These are phyloP conservation scores for Nanorana parkeri DNA, from an alignment of 2,113 vertebrate species.

Conservation along the genomic window DNA sequence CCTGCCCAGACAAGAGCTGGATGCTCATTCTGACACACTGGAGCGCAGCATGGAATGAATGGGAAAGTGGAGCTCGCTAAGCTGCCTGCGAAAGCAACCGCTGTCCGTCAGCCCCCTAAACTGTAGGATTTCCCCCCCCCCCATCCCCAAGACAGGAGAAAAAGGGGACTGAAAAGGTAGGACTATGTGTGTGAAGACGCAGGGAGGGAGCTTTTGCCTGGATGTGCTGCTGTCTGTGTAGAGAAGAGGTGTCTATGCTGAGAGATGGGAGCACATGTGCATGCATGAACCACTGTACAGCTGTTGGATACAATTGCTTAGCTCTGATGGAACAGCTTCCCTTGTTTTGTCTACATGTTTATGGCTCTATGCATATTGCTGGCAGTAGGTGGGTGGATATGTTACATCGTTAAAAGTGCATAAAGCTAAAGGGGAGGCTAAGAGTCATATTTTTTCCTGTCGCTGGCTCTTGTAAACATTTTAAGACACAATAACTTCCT, in stretches of 20 bases:
- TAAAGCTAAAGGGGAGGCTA: constrained; percentile 1
- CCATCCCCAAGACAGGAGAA: constrained; percentile 5
- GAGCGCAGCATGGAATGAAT: constrained; percentile 35
- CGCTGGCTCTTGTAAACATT: constrained; percentile 24
- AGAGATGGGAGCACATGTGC: constrained; percentile 37
- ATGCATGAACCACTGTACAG: neutral
- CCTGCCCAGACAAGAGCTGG: constrained; percentile 49
- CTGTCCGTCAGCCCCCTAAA: constrained; percentile 1
- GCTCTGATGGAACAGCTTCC: no score
- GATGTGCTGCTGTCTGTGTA: constrained; percentile 7
- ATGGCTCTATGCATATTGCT: neutral
- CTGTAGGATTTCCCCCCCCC: constrained; percentile 2
- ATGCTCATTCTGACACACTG: constrained; percentile 26
- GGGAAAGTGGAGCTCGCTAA: neutral
- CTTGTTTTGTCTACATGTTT: neutral
- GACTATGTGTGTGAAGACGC: constrained; percentile 8
- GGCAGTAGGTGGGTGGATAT: neutral
- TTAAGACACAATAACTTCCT: constrained; percentile 39
- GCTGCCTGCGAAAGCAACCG: neutral
- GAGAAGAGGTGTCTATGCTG: constrained; percentile 29
- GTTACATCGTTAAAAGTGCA: constrained; percentile 28
- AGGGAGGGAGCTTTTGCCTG: constrained; percentile 37
- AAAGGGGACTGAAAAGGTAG: constrained; percentile 41
- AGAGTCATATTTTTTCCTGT: neutral
- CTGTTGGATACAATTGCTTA: neutral